Evolutionary conservation across 2,888 invertebrate species (phyloP), one percentile per base, ranked within the genome.

Genomic region (Limnephilus marmoratus): DNA sequence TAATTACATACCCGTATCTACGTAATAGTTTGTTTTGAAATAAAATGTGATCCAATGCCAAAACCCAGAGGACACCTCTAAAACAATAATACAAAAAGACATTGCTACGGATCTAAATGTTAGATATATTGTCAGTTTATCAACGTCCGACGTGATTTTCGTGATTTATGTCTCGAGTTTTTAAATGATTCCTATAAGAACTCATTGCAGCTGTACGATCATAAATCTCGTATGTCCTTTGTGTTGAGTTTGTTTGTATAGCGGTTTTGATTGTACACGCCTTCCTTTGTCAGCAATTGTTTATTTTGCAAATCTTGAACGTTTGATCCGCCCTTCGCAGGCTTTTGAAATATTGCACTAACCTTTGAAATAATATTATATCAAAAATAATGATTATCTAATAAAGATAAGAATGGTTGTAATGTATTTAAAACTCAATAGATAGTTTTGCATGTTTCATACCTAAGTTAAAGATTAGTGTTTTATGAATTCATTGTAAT

Each of bases 241-340:
- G 41, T 83, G 18, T 83, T 83, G 24, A 7, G 24, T 53, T 53
- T 53, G 68, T 68, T 68, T 68, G 37, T 83, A 83, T 83, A 13
- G 86, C 86, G 9, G 53, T 15, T 86, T 53, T 29, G 53, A 49
- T 24, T 18, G 49, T 49, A 29, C 86, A 49, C 49, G 86, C 86
- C 86, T 49, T 29, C 45, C 41, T 86, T 86, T 86, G 49, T 86
- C 7, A 86, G 18, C n/a, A 29, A 49, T 86, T 86, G 86, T 86
- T 86, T 86, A 86, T 86, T 49, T 86, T 86, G 31, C 86, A 86
- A 86, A 29, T 49, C 49, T n/a, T 34, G 29, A n/a, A 37, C 49
- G 86, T 45, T 29, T 86, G 86, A 86, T 86, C 45, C 86, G 86
- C 86, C 83, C 37, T 37, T 37, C 34, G 11, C 83, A 12, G 34